Base-by-base conservation (phyloP, 1,140 invertebrate species). In the Platyscapa corneri region DNA sequence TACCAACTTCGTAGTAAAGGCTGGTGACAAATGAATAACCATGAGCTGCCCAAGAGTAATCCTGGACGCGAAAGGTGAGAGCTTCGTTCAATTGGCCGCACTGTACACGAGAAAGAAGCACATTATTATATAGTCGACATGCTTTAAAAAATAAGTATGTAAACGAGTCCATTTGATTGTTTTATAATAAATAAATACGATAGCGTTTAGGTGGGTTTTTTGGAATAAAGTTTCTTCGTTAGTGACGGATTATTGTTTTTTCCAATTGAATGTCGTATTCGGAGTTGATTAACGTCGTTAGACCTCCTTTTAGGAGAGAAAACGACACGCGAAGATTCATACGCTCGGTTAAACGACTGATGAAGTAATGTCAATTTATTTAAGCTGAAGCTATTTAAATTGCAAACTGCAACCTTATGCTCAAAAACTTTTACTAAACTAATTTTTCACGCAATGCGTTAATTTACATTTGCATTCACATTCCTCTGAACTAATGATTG, bases 11-110 rank as follows among this genome's bases (percentile, higher is more conserved):
- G 87, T 96, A 96, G 92, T 98, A 98, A 34, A 98, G 93, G 83
- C 96, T 94, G 92, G 97, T 98, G 30, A 97, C 96, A 87, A 98
- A 93, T 7, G 97, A 97, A 91, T 97, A 98, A 34, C 97, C 97
- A 90, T 98, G 97, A 92, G 98, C 97, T 90, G 98, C 97, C 97
- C 97, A 98, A 2, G 96, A 97, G 91, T 97, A 98, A 91, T 98
- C 97, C 94, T 97, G 95, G 20, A 97, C 96, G 88, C 97, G 95
- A 92, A 98, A 97, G 32, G 96, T 97, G 46, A 96, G 95, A 88
- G 97, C 96, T 88, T 96, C 95, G 81, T 95, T 94, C 27, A 94
- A 91, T 87, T 95, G 94, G 60, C 94, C 94, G 77, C 92, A 89
- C 92, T 93, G 82, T 75, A 80, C 76, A 65, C 60, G 77, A 34